Percentiles rank a stretch among this genome's conserved stretches.
phyloP scores from a whole-genome alignment of 2,113 vertebrate species.

The Hepsetus odoe region DNA sequence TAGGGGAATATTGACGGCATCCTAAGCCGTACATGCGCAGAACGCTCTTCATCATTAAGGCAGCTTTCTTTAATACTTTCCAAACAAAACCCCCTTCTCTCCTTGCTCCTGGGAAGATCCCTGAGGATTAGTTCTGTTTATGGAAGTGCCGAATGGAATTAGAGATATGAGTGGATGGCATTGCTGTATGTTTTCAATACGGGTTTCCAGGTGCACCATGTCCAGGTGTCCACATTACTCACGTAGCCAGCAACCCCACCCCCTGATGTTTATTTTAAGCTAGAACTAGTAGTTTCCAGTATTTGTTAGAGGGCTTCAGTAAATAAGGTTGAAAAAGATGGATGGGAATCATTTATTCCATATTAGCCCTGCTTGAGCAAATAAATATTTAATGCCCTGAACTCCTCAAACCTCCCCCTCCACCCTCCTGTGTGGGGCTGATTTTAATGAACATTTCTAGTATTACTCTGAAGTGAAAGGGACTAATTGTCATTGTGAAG shows the following conservation, averaged over 20 bases:
- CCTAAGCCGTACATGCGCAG: neutral
- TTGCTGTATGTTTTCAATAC: constrained; percentile 29
- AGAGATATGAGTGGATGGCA: neutral
- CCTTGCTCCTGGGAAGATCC: neutral
- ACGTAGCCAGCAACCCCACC: neutral
- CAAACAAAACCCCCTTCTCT: neutral
- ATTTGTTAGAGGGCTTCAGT: neutral
- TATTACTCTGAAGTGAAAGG: no score
- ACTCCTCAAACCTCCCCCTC: no score
- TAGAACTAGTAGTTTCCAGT: neutral
- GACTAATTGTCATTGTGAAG: no score
- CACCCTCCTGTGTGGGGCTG: no score
- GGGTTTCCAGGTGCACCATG: constrained; percentile 11
- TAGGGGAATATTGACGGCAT: constrained; percentile 21
- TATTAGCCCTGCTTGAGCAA: neutral
- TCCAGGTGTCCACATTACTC: constrained; percentile 41
- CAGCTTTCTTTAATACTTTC: neutral
- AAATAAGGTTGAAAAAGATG: neutral
- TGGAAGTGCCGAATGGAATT: constrained; percentile 5
- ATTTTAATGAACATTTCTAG: no score
- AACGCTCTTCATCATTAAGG: neutral
- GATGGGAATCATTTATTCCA: neutral
- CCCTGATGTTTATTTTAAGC: constrained; percentile 16
- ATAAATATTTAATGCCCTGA: constrained; percentile 15
- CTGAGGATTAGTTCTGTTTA: neutral